These are phyloP conservation scores for Aphrophora alni DNA, from an alignment of 2,888 invertebrate genomes.

Conservation along the genomic window DNA sequence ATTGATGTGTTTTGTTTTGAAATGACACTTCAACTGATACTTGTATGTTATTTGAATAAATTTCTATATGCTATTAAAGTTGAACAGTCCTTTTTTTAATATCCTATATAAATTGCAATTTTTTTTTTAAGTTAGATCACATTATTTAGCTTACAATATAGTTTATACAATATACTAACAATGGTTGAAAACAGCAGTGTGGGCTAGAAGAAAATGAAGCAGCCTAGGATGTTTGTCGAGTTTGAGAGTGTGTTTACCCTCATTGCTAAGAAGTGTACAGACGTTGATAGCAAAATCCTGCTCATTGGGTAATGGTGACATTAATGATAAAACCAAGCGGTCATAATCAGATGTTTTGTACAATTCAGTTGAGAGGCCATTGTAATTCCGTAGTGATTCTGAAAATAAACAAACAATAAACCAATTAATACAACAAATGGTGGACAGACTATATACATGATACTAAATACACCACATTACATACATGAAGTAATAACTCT, in stretches of 20 bases:
- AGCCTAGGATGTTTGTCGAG: constrained; percentile 86
- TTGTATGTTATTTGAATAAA: too few species aligned
- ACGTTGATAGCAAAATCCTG: constrained; percentile 98
- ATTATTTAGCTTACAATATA: too few species aligned
- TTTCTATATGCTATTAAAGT: too few species aligned
- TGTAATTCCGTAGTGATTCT: constrained; percentile 68
- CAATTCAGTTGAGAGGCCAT: constrained; percentile 71
- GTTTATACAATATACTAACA: constrained; percentile 62
- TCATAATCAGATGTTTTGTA: constrained; percentile 80
- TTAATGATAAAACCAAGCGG: constrained; percentile 85
- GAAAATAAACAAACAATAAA: constrained; percentile 51
- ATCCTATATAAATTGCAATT: too few species aligned
- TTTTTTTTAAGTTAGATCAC: too few species aligned
- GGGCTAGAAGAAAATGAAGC: constrained; percentile 87
- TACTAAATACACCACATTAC: too few species aligned
- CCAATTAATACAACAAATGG: too few species aligned
- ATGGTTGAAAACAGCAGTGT: constrained; percentile 92
- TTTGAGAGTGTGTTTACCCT: constrained; percentile 87
- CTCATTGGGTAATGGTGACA: constrained; percentile 97
- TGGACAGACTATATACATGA: too few species aligned
- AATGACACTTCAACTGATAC: too few species aligned
- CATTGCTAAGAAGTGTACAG: constrained; percentile 93
- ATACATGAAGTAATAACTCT: too few species aligned
- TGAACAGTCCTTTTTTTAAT: too few species aligned
- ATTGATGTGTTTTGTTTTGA: too few species aligned